These are phyloP conservation scores for Abscondita cerata DNA, from an alignment of 2,888 invertebrate genomes.

Conservation along the genomic window DNA sequence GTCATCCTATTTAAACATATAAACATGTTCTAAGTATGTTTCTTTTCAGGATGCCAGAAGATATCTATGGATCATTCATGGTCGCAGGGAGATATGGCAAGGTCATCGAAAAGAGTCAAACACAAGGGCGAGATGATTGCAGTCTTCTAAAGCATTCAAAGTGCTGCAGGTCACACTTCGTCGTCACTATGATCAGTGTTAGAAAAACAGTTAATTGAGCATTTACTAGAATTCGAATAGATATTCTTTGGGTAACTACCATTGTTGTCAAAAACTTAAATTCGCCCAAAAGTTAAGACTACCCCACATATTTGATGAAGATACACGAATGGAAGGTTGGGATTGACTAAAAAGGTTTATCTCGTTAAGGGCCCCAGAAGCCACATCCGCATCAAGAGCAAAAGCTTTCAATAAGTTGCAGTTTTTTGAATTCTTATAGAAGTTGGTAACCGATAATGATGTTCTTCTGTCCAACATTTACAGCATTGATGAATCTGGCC, in stretches of 20 bases:
- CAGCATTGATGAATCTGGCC: constrained; percentile 31
- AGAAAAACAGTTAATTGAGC: constrained; percentile 7
- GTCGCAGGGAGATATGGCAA: not conserved
- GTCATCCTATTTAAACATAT: not conserved
- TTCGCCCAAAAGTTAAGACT: too few species aligned
- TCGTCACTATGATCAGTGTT: not conserved
- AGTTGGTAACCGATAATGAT: constrained; percentile 19
- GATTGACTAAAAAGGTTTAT: constrained; percentile 29
- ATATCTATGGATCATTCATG: not conserved
- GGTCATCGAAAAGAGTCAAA: not conserved
- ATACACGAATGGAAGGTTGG: constrained; percentile 4
- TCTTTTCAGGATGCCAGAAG: not conserved
- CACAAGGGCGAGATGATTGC: constrained; percentile 18
- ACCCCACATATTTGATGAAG: not conserved
- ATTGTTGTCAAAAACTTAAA: not conserved
- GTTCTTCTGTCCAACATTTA: constrained; percentile 1
- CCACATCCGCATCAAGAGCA: constrained; percentile 23
- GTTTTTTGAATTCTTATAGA: constrained; percentile 24
- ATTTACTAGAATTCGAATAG: not conserved
- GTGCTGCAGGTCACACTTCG: constrained; percentile 3
- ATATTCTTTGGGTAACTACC: not conserved
- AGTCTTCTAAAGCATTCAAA: constrained; percentile 9
- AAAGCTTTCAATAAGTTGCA: constrained; percentile 33
- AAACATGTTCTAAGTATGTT: not conserved
- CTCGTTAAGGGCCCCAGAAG: constrained; percentile 32